These are phyloP conservation scores for Lepilemur septentrionalis DNA, from an alignment of 2,797 vertebrate genomes.

Conservation along the genomic window DNA sequence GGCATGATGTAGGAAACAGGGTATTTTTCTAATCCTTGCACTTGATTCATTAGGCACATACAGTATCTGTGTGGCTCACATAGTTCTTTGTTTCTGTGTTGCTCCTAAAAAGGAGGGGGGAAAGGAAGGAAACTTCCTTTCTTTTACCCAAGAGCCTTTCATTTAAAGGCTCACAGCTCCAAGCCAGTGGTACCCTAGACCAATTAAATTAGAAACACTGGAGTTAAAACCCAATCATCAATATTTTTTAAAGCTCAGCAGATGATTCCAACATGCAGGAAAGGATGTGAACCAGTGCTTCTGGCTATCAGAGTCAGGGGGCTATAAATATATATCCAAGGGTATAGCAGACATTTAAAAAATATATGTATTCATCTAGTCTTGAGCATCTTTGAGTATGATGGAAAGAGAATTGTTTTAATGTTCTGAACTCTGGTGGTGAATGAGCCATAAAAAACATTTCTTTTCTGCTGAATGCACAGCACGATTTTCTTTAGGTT, in stretches of 20 bases:
- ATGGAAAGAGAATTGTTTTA: not conserved
- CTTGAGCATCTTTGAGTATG: not conserved
- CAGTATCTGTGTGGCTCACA: not conserved
- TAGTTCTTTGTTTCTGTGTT: not conserved
- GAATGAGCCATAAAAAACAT: not conserved
- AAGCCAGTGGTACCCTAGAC: not conserved
- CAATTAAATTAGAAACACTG: not conserved
- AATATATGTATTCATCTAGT: not conserved
- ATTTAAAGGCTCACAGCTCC: not conserved
- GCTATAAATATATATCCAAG: not conserved
- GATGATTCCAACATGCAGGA: not conserved
- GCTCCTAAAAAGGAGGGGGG: not conserved
- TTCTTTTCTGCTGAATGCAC: not conserved
- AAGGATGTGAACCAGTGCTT: not conserved
- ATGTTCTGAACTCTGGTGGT: not conserved
- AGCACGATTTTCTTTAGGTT: not conserved
- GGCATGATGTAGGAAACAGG: not conserved
- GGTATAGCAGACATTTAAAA: not conserved
- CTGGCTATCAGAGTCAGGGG: not conserved
- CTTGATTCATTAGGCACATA: not conserved
- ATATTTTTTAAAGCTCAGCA: not conserved
- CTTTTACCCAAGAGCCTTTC: not conserved
- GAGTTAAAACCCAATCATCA: not conserved
- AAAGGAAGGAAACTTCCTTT: not conserved
- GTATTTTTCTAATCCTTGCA: not conserved